Conservation (phyloP, 2,113 vertebrate genomes). For the Pseudois nayaur region DNA sequence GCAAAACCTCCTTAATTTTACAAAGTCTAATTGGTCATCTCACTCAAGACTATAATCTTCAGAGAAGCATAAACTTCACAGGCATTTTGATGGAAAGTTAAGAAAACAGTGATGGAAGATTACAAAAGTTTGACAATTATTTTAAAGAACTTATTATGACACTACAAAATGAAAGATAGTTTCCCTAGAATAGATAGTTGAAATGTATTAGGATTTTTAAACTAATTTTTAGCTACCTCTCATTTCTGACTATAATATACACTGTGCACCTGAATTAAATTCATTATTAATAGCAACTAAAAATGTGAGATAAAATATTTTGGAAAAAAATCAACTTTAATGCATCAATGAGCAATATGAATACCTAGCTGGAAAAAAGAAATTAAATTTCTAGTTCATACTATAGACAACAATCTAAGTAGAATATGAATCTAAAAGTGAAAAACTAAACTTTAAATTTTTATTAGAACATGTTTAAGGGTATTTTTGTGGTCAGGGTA, state of each 20-base stretch:
- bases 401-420: not conserved
- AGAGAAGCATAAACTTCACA: not conserved
- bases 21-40: not conserved
- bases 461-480: constrained; percentile 9
- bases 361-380: not conserved
- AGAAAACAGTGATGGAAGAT: not conserved
- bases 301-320: not conserved
- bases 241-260: not conserved
- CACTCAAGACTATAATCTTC: not conserved
- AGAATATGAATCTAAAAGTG: not conserved
- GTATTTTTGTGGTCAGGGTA: not conserved
- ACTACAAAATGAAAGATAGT: not conserved
- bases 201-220: not conserved
- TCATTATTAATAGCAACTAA: not conserved
- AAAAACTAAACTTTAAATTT: not conserved
- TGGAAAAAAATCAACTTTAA: not conserved
- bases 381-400: not conserved
- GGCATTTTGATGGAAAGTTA: not conserved
- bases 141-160: not conserved
- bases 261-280: not conserved
- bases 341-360: not conserved
- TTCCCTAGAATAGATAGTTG: not conserved
- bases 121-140: not conserved
- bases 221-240: not conserved
- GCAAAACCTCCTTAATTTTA: not conserved